These are phyloP conservation scores for Calidris pygmaea DNA, from an alignment of 2,113 vertebrate species.

Conservation along the genomic window DNA sequence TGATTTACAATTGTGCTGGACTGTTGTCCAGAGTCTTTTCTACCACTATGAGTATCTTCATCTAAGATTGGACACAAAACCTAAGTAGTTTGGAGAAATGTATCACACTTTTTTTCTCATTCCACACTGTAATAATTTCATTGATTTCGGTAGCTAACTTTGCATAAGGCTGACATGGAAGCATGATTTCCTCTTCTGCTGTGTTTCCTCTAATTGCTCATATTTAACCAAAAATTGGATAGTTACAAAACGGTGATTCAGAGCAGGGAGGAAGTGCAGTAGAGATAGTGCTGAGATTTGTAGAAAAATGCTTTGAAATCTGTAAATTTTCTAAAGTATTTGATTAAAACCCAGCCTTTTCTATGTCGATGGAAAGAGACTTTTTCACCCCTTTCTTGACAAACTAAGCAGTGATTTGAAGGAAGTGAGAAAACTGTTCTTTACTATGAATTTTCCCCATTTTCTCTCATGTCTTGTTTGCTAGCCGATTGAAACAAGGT, in stretches of 20 bases:
- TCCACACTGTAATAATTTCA: not conserved
- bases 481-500: not conserved
- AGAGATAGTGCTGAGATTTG: not conserved
- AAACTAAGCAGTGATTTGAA: not conserved
- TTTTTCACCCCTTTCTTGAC: not conserved
- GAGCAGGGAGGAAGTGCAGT: not conserved
- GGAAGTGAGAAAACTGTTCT: not conserved
- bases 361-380: not conserved
- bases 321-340: not conserved
- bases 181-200: constrained; percentile 13
- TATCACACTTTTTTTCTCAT: not conserved
- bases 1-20: not conserved
- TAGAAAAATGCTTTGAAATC: constrained; percentile 7
- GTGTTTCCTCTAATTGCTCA: constrained; percentile 11
- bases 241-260: constrained; percentile 12
- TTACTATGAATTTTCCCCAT: not conserved
- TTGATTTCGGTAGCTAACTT: constrained; percentile 2
- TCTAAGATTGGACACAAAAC: not conserved
- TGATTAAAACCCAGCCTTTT: not conserved
- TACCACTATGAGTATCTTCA: not conserved
- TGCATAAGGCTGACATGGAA: not conserved
- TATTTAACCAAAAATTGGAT: constrained; percentile 28
- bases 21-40: not conserved
- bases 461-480: not conserved
- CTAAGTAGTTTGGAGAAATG: not conserved